Evolutionary conservation across 2,113 vertebrate species (phyloP), one percentile per base, ranked within the genome.

Genomic region (Phyllostomus discolor): DNA sequence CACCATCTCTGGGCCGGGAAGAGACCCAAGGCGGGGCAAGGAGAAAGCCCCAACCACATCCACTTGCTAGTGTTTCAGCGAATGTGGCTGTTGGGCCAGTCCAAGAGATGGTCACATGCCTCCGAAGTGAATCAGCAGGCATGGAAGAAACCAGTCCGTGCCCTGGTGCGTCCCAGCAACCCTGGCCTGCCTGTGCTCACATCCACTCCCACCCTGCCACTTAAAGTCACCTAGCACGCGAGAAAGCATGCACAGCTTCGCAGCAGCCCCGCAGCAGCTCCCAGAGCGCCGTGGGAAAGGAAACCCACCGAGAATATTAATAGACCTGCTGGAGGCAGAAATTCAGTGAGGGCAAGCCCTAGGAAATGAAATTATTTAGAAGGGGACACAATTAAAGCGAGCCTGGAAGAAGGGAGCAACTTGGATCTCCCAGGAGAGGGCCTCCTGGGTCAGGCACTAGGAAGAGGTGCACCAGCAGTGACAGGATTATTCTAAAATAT

Each of bases 311-410:
- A 46, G 90, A 85, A 19, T 92, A 95, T 91, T 86, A 92, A 96
- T 66, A 97, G 73, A 86, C 66, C 46, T 28, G 62, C 86, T 83
- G 12, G 72, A 90, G 90, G 75, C 84, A 96, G 72, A 93, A 70
- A 87, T 20, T 78, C 70, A 78, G 84, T 15, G 31, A 97, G 50
- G 81, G 86, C 28, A 24, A 75, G 50, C 57, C 94, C 94, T 73
- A 90, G n/a, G 80, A 97, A 94, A 75, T 62, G 7, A 76, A 97
- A 82, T 66, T 43, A 92, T 67, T 88, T 92, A 52, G 94, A 95
- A 95, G 59, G 46, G 72, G 62, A 20, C 83, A 84, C 75, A 96
- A 83, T 46, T 33, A 83, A 86, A 97, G 90, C 41, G 43, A 95
- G 66, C n/a, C 20, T 67, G 16, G 70, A 72, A 79, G 64, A 75